phyloP scores from a whole-genome alignment of 2,888 invertebrate species.

The Eucriotettix oculatus region DNA sequence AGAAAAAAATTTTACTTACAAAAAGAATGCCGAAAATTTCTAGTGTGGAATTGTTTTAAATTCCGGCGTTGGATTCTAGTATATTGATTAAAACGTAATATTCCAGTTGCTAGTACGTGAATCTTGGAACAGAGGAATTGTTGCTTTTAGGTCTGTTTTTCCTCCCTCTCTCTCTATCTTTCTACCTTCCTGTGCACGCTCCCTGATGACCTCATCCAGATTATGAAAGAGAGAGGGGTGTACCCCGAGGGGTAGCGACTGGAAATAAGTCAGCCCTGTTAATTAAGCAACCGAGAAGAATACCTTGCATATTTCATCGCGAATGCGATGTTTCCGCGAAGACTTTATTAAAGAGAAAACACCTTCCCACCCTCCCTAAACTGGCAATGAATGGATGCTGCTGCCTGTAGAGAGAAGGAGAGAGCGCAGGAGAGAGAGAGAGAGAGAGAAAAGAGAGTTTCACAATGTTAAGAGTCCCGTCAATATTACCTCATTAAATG shows the following conservation, averaged over 20 bases:
- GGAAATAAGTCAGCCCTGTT: background rate
- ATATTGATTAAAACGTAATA: too few relatives aligned
- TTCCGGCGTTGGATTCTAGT: too few relatives aligned
- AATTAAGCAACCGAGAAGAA: background rate
- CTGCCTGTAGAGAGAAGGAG: too few relatives aligned
- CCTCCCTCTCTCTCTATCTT: too few relatives aligned
- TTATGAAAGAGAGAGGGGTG: background rate
- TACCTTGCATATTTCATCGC: background rate
- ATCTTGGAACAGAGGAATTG: too few relatives aligned
- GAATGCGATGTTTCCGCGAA: background rate
- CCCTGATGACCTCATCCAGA: background rate
- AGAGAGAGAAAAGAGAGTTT: background rate
- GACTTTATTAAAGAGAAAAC: background rate
- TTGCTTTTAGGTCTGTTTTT: too few relatives aligned
- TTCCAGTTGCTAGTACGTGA: too few relatives aligned
- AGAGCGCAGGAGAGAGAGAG: too few relatives aligned
- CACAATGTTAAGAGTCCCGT: background rate
- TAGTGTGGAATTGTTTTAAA: too few relatives aligned
- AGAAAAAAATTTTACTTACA: too few relatives aligned
- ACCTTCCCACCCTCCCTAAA: background rate
- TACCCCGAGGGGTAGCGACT: background rate
- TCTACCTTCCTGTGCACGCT: too few relatives aligned
- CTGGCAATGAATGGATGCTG: background rate
- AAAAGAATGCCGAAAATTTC: too few relatives aligned
- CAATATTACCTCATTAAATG: background rate